Evolutionary conservation across 1,140 invertebrate species (phyloP).

Genomic region (Ptiloglossa arizonensis): DNA sequence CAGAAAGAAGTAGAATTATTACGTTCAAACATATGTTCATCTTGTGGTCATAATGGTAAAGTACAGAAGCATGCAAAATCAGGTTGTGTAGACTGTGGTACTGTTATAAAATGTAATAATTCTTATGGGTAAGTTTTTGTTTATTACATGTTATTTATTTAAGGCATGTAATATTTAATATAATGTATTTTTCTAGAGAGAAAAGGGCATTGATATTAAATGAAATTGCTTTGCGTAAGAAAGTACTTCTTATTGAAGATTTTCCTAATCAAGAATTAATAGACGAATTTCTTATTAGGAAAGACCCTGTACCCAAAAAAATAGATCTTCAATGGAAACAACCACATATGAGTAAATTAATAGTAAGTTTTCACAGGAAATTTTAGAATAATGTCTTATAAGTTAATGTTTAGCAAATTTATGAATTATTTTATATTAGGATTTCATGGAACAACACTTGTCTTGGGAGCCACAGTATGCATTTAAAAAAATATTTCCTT

Average conservation of each 20-base stretch:
- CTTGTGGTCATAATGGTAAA: slow-evolving; percentile 87
- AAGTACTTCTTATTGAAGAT: slow-evolving; percentile 84
- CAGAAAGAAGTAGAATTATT: slow-evolving; percentile 81
- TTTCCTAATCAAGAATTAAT: slow-evolving; percentile 90
- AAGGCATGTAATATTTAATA: slow-evolving; percentile 34
- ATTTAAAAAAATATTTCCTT: slow-evolving; percentile 89
- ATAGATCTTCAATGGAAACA: slow-evolving; percentile 85
- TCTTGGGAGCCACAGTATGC: slow-evolving; percentile 90
- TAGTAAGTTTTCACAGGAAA: slow-evolving; percentile 78
- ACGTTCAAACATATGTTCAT: slow-evolving; percentile 84
- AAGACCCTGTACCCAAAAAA: slow-evolving; percentile 77
- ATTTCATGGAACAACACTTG: slow-evolving; percentile 85
- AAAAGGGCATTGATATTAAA: slow-evolving; percentile 84
- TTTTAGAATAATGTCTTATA: slow-evolving; percentile 11
- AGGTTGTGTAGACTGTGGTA: slow-evolving; percentile 85
- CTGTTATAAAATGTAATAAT: slow-evolving; percentile 83
- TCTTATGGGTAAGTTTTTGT: slow-evolving; percentile 82
- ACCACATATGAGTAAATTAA: slow-evolving; percentile 87
- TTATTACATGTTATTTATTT: slow-evolving; percentile 3
- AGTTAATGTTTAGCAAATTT: slow-evolving; percentile 3
- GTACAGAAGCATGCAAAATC: slow-evolving; percentile 83
- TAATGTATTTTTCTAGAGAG: slow-evolving; percentile 80
- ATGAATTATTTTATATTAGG: slow-evolving; percentile 79
- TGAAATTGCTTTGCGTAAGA: slow-evolving; percentile 87
- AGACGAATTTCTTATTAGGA: slow-evolving; percentile 87